phyloP scores from a whole-genome alignment of 2,888 invertebrate genomes.

The Ichneumoninae sp. region DNA sequence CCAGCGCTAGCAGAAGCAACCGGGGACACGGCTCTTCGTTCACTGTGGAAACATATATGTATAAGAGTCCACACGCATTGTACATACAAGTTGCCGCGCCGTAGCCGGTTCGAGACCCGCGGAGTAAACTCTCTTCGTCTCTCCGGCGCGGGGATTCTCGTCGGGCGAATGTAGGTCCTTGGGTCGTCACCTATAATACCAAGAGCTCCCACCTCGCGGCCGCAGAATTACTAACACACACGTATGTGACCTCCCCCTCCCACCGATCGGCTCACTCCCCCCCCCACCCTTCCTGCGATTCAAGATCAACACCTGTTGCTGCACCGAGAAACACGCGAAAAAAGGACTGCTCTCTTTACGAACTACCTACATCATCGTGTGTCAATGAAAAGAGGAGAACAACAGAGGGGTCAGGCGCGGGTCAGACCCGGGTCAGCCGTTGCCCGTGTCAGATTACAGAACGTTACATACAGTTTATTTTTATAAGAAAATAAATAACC shows the following conservation, averaged over 20 bases:
- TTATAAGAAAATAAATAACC: too few relatives aligned
- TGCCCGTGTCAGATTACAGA: too few relatives aligned
- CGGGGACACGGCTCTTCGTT: conserved; percentile 3
- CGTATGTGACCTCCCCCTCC: conserved; percentile 45
- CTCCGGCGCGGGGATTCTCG: conserved; percentile 53
- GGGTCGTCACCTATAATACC: conserved; percentile 78
- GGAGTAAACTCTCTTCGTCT: conserved; percentile 46
- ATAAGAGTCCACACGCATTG: conserved; percentile 1
- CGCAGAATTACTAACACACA: conserved; percentile 54
- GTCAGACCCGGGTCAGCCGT: background rate
- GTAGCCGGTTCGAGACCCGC: conserved; percentile 42
- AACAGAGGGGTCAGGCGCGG: background rate
- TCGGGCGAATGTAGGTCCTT: conserved; percentile 81
- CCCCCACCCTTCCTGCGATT: conserved; percentile 7
- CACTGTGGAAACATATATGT: background rate
- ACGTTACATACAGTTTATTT: too few relatives aligned
- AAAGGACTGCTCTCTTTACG: conserved; percentile 29
- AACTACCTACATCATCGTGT: background rate
- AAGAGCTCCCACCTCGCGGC: conserved; percentile 58
- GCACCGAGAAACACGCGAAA: conserved; percentile 45
- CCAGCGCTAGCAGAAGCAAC: conserved; percentile 13
- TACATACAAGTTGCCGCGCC: conserved; percentile 20
- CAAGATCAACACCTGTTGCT: conserved; percentile 61
- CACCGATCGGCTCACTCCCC: background rate
- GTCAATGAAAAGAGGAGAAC: background rate